Base-by-base conservation (phyloP, 92 coral and sea anemone species). In the Zoanthus sociatus region DNA sequence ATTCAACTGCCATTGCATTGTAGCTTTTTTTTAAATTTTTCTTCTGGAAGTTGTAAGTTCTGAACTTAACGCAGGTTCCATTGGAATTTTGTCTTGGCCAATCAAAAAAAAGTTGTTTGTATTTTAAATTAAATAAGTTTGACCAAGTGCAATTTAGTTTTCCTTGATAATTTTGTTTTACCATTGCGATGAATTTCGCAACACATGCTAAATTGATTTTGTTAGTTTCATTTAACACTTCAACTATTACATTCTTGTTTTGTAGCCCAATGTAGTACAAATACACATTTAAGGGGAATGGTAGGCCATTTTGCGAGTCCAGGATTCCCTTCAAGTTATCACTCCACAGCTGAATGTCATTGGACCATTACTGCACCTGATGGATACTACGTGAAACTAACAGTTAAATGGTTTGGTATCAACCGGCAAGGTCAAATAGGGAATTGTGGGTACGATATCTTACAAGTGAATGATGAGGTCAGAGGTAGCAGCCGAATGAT, bases 341-440 rank as follows among this genome's bases (percentile, higher is more conserved):
- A 66, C 11, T 47, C 75, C 7, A 64, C 20, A 44, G 85, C 15
- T 15, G 85, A 81, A 9, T 81, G 85, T 6, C 73, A 48, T 6
- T 81, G 85, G 85, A 81, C 63, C 58, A 81, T 81, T 21, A 81
- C 85, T 11, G 85, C 61, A 66, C 85, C 85, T 6, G 85, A 66
- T 18, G 85, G 85, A 7, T 81, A 81, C 64, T 75, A 81, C 30
- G 75, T 81, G 61, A 66, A 47, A 26, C 45, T 81, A 1, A 66
- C 85, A 48, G 30, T 81, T 55, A 45, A 63, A 9, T 81, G 85
- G 85, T 81, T 81, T 46, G 85, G 85, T 64, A 70, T 81, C 44
- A 66, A 81, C 46, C 73, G 13, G 7, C 45, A 64, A 16, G 85
- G 61, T 30, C 63, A 81, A 51, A 70, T 2, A 50, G 74, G 74